Conservation (phyloP, 2,113 vertebrate genomes). For the Aptenodytes patagonicus region DNA sequence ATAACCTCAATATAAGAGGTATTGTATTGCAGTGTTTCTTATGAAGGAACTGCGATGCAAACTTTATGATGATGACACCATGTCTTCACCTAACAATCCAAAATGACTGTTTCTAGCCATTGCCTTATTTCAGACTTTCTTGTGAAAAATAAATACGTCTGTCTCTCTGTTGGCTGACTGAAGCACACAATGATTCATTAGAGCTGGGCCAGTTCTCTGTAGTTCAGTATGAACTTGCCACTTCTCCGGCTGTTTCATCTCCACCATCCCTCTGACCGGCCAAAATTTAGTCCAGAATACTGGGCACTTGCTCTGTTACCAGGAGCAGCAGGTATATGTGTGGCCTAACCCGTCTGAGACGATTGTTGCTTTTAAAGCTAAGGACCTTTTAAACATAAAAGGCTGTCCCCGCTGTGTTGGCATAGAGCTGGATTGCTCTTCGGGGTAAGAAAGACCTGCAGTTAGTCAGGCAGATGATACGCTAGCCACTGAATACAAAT, state of each 20-base stretch:
- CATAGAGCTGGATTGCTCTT: neutral
- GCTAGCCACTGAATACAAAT: neutral
- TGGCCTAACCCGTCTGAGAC: neutral
- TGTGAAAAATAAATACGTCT: neutral
- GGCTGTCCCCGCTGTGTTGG: neutral
- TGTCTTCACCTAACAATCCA: neutral
- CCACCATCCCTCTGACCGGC: neutral
- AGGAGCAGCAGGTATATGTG: neutral
- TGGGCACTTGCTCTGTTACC: neutral
- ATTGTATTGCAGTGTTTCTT: fast-evolving
- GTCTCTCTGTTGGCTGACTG: neutral
- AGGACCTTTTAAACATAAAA: neutral
- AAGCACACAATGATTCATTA: neutral
- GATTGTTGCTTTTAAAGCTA: neutral
- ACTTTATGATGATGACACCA: fast-evolving
- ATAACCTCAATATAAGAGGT: fast-evolving
- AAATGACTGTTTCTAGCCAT: neutral
- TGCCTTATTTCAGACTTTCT: neutral
- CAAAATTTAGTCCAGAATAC: neutral
- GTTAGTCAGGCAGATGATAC: too few species aligned
- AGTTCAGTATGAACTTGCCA: neutral
- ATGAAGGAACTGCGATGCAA: neutral
- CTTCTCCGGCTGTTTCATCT: neutral
- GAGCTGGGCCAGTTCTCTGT: neutral
- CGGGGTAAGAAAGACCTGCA: too few species aligned